Evolutionary conservation across 2,888 invertebrate genomes (phyloP), one percentile per base, ranked within the genome.

Genomic region (Hesperia comma): DNA sequence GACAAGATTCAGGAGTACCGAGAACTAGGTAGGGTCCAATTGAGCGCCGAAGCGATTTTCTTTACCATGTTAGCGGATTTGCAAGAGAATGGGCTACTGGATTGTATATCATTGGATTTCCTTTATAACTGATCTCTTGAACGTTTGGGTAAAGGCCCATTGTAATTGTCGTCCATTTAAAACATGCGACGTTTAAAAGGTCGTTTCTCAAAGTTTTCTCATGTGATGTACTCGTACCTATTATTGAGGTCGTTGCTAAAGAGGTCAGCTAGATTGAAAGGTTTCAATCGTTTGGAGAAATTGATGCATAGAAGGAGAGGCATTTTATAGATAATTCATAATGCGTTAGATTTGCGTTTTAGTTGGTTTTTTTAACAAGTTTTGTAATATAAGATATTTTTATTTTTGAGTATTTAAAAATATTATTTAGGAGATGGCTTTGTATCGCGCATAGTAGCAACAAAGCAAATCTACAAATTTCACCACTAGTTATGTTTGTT

Each of bases 81-180:
- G 19, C 56, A 61, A 37, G 61, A 66, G 19, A 71, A 69, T 63
- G 67, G 67, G 19, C 40, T 64, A 6, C 15, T 64, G 41, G 43
- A 64, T 43, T 58, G 64, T 14, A 12, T 58, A 1, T 43, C 41
- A 10, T 14, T 60, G 33, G 43, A 60, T 49, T 46, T 32, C 33
- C n/a, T 49, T 12, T 32, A 8, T 43, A 49, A 43, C 53, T 69
- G 61, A 49, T 54, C 14, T 53, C 14, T 14, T 0, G 4, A 4
- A 15, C 4, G 41, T 49, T 49, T 49, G 53, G 32, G 32, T n/a
- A n/a, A n/a, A 53, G 53, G 53, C 17, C 7, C n/a, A 1, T 26
- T 0, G 15, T n/a, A 21, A 19, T 51, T 51, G 1, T 15, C 17
- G 8, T 17, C 17, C 43, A 6, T 2, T 49, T 17, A 19, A 49